Evolutionary conservation across 1,140 invertebrate genomes (phyloP), one percentile per base, ranked within the genome.

Genomic region (Palaemon carinicauda): DNA sequence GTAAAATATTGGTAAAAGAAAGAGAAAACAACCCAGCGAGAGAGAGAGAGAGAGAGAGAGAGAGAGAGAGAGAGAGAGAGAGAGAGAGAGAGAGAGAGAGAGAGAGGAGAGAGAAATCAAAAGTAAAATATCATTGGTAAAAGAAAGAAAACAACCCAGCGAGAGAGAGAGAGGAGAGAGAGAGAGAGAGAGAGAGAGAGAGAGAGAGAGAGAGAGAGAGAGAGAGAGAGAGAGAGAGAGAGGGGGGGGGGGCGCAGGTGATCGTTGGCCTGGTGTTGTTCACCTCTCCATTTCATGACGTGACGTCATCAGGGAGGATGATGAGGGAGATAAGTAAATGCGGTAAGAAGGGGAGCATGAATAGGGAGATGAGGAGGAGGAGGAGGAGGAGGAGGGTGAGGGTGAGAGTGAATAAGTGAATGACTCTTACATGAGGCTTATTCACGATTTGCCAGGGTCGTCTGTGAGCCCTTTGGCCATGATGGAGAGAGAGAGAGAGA

Each of bases 91-190:
- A 73, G 69, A 73, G 69, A 73, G 69, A 19, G 24, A 71, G 17
- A 27, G 65, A 71, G 65, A 27, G 65, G n/a, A n/a, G n/a, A n/a
- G 33, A 24, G 33, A 24, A 27, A 29, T 71, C 24, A 2, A 2
- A 31, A 29, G 31, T n/a, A 29, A 3, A 41, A 4, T n/a, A n/a
- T n/a, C n/a, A 33, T 10, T 10, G 15, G 69, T 17, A 33, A 24
- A 33, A 73, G 21, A 24, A 24, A 73, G 24, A 27, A 15, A 10
- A 31, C 15, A 33, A 73, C n/a, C 21, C 1, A 73, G 69, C 21
- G 69, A 73, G 69, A 73, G 69, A 73, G 15, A 73, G 69, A 73
- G 69, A 73, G 69, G n/a, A 73, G 69, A 73, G 69, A 19, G 24
- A 71, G 17, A 27, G 65, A 71, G 65, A 27, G 65, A n/a, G n/a